These are phyloP conservation scores for Cottoperca gobio DNA, from an alignment of 2,797 vertebrate species.

Conservation along the genomic window DNA sequence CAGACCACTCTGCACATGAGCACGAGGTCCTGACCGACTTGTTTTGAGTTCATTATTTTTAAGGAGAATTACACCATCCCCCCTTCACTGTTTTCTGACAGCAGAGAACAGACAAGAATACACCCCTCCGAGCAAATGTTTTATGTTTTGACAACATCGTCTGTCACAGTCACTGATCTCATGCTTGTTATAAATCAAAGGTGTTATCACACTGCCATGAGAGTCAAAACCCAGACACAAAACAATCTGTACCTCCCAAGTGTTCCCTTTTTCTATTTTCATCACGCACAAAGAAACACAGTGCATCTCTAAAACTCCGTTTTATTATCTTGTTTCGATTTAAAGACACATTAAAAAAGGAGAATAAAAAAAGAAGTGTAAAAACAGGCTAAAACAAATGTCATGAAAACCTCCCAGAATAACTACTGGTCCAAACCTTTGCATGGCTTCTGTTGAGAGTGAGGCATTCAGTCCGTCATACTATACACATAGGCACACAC, in stretches of 20 bases:
- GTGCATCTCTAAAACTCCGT: conserved; percentile 66
- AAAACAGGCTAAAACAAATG: conserved; percentile 72
- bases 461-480: conserved; percentile 60
- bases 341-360: conserved; percentile 61
- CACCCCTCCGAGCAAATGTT: conserved; percentile 34
- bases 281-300: conserved; percentile 54
- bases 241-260: conserved; percentile 40
- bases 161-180: conserved; percentile 69
- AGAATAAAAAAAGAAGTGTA: conserved; percentile 50
- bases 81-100: conserved; percentile 42
- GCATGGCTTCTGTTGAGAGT: conserved; percentile 75
- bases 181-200: conserved; percentile 66
- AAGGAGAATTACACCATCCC: conserved; percentile 34
- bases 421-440: conserved; percentile 71
- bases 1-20: background rate
- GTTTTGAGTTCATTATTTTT: conserved; percentile 49
- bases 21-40: conserved; percentile 25
- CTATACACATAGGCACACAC: conserved; percentile 35
- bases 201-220: conserved; percentile 43
- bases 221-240: conserved; percentile 54
- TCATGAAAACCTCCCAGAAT: conserved; percentile 47
- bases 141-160: conserved; percentile 74
- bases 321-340: conserved; percentile 79
- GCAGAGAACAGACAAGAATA: conserved; percentile 56
- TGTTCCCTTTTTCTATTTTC: conserved; percentile 40